Conservation (phyloP, 2,113 vertebrate genomes). For the Ancistrus triradiatus region DNA sequence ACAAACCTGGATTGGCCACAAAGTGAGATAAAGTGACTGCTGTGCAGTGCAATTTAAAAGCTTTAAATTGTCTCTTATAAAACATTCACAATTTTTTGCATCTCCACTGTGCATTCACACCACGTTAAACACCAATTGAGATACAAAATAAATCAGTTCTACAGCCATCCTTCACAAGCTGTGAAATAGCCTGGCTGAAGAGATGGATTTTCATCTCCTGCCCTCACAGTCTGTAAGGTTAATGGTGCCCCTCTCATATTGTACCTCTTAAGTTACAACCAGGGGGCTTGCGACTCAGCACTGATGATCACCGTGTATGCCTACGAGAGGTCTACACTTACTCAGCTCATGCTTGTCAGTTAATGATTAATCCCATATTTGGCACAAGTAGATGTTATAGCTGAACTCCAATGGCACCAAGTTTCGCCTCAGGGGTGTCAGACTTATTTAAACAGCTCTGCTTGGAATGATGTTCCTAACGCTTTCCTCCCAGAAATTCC, state of each 20-base stretch:
- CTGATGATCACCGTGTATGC: slow-evolving; percentile 40
- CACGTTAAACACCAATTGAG: background rate
- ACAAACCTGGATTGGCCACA: too few species aligned
- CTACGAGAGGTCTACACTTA: slow-evolving; percentile 60
- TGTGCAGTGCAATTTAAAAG: too few species aligned
- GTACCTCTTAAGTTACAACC: slow-evolving; percentile 17
- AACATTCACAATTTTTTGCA: too few species aligned
- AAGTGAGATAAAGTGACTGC: too few species aligned
- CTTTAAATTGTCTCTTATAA: too few species aligned
- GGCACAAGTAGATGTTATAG: slow-evolving; percentile 76
- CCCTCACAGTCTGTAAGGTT: slow-evolving; percentile 14
- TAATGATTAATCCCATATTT: slow-evolving; percentile 75
- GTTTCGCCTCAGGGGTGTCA: slow-evolving; percentile 76
- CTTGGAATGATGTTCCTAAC: slow-evolving; percentile 81
- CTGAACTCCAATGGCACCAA: slow-evolving; percentile 74
- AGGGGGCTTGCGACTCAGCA: background rate
- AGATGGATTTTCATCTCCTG: slow-evolving; percentile 20
- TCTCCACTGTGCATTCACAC: background rate
- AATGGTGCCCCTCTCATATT: slow-evolving; percentile 11
- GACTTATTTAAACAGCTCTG: slow-evolving; percentile 83
- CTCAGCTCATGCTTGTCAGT: slow-evolving; percentile 65
- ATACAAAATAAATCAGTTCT: slow-evolving; percentile 4
- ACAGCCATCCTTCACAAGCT: slow-evolving; percentile 11
- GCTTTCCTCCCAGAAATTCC: slow-evolving; percentile 80
- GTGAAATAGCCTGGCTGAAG: background rate